A percentile compares a stretch with the other conserved stretches of the same genome.
Conservation (phyloP, 1,140 invertebrate species). For the Neodiprion virginianus region DNA sequence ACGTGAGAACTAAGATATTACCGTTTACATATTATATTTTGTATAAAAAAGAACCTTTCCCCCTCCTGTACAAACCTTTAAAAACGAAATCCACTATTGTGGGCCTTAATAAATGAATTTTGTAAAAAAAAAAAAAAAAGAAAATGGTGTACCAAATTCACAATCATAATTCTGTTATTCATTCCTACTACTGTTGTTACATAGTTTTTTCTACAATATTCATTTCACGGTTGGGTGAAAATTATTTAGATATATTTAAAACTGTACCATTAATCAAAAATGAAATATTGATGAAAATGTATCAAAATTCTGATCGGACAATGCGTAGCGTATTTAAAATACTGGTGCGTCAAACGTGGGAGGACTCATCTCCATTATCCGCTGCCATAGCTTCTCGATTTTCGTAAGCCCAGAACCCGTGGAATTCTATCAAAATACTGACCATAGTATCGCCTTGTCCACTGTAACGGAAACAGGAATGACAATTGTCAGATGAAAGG, state of each 20-base stretch:
- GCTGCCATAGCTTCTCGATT: constrained; percentile 82
- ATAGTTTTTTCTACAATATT: no score
- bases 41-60: constrained; percentile 48
- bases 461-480: constrained; percentile 61
- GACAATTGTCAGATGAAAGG: constrained; percentile 9
- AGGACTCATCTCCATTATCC: constrained; percentile 62
- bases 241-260: no score
- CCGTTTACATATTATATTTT: constrained; percentile 35
- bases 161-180: background rate
- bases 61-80: constrained; percentile 49
- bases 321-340: background rate
- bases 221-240: no score
- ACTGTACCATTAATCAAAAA: background rate
- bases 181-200: no score
- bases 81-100: constrained; percentile 27
- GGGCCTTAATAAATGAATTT: constrained; percentile 56
- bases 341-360: constrained; percentile 48
- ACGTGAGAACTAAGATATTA: constrained; percentile 21
- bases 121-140: constrained; percentile 37
- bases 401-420: constrained; percentile 97
- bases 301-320: background rate
- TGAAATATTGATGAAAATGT: background rate
- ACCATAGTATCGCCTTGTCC: constrained; percentile 93
- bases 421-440: constrained; percentile 93
- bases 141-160: background rate